phyloP scores from a whole-genome alignment of 2,888 invertebrate species.

The Pediacus dermestoides region DNA sequence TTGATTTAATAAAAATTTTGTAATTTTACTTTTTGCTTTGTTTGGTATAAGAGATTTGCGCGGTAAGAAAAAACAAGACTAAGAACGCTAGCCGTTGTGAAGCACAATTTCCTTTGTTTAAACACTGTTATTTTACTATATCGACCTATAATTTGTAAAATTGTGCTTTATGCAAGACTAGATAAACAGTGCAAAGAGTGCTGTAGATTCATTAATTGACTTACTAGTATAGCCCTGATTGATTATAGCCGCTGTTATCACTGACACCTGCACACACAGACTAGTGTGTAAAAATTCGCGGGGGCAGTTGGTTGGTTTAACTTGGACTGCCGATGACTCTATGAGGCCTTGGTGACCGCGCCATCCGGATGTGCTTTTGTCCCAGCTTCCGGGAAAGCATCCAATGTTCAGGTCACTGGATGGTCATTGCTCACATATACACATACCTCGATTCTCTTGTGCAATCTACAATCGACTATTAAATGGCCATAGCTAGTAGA shows the following conservation, averaged over 20 bases:
- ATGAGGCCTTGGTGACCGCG: slow-evolving; percentile 39
- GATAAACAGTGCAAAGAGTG: no score
- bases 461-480: slow-evolving; percentile 5
- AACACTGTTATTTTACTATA: no score
- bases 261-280: slow-evolving; percentile 44
- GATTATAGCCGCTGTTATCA: slow-evolving; percentile 32
- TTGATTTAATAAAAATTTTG: no score
- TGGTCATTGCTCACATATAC: slow-evolving; percentile 47
- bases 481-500: no score
- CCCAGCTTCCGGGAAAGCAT: slow-evolving; percentile 51
- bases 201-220: no score
- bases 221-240: slow-evolving; percentile 37
- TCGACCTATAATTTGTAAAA: no score
- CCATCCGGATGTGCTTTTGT: slow-evolving; percentile 49
- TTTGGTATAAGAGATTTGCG: no score
- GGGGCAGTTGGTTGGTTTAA: slow-evolving; percentile 21
- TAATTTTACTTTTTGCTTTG: no score
- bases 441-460: slow-evolving; percentile 12
- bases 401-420: slow-evolving; percentile 50
- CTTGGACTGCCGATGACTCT: slow-evolving; percentile 23
- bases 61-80: no score
- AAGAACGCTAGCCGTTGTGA: no score
- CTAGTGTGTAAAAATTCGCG: slow-evolving; percentile 32
- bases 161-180: no score
- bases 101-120: no score